These are phyloP conservation scores for Petrophora chlorosata DNA, from an alignment of 2,888 invertebrate genomes.

Conservation along the genomic window DNA sequence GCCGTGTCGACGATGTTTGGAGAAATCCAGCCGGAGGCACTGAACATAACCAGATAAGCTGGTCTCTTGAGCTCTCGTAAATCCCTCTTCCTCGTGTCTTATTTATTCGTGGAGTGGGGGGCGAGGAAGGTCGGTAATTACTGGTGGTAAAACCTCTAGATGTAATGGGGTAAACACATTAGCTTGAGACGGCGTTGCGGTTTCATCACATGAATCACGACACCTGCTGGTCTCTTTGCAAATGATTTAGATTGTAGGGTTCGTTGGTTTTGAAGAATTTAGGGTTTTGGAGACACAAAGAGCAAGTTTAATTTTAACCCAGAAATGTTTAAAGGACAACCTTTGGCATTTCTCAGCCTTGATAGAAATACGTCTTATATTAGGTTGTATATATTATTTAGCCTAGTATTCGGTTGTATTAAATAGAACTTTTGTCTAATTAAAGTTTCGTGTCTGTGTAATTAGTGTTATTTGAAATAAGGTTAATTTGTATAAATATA, in stretches of 20 bases:
- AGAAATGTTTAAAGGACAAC: too few species aligned
- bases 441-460: too few species aligned
- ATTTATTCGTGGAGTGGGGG: constrained; percentile 35
- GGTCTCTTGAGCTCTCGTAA: constrained; percentile 44
- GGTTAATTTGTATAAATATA: too few species aligned
- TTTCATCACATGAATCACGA: constrained; percentile 59
- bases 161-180: constrained; percentile 78
- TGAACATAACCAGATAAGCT: constrained; percentile 56
- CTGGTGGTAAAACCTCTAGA: constrained; percentile 58
- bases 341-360: too few species aligned
- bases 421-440: too few species aligned
- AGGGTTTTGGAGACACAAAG: background rate
- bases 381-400: too few species aligned
- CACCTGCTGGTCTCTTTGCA: constrained; percentile 65
- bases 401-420: too few species aligned
- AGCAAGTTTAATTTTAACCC: background rate
- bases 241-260: constrained; percentile 48
- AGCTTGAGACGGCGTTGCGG: constrained; percentile 60
- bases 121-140: constrained; percentile 43
- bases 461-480: too few species aligned
- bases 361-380: too few species aligned
- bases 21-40: constrained; percentile 63
- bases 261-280: constrained; percentile 4
- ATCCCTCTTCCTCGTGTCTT: constrained; percentile 37
- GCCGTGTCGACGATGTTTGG: constrained; percentile 69